Percentiles rank a stretch among this genome's conserved stretches.
These are phyloP conservation scores for Macrophya alboannulata DNA, from an alignment of 2,888 invertebrate species.

Conservation along the genomic window DNA sequence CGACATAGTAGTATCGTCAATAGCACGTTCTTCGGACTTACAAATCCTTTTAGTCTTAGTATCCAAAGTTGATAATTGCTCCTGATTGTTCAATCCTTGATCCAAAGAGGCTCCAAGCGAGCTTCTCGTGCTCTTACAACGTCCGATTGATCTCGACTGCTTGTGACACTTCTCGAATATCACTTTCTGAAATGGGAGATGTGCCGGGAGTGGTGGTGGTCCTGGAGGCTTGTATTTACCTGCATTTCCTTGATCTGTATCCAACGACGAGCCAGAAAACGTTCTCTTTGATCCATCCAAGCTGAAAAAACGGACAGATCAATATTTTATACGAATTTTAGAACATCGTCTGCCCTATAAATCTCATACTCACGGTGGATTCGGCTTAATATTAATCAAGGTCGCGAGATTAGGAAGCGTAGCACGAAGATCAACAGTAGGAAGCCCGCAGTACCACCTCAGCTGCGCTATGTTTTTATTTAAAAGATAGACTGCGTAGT, in stretches of 20 bases:
- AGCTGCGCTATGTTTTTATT: slow-evolving; percentile 98
- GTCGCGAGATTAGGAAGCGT: slow-evolving; percentile 89
- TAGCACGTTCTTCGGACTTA: slow-evolving; percentile 78
- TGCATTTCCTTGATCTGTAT: slow-evolving; percentile 72
- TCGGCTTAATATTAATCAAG: slow-evolving; percentile 81
- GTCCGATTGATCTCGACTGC: slow-evolving; percentile 73
- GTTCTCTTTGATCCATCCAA: slow-evolving; percentile 77
- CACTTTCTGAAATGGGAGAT: slow-evolving; percentile 74
- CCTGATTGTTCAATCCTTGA: slow-evolving; percentile 76
- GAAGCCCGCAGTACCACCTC: slow-evolving; percentile 88
- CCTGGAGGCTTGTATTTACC: slow-evolving; percentile 70
- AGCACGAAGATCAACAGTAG: slow-evolving; percentile 88
- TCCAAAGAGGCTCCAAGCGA: slow-evolving; percentile 77
- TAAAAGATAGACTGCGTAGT: slow-evolving; percentile 94
- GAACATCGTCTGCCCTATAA: slow-evolving; percentile 14
- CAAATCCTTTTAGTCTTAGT: slow-evolving; percentile 76
- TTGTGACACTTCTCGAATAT: slow-evolving; percentile 75
- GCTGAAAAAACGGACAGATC: slow-evolving; percentile 65
- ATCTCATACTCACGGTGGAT: slow-evolving; percentile 70
- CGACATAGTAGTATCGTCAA: slow-evolving; percentile 73
- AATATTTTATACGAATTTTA: background rate
- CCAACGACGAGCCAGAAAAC: slow-evolving; percentile 78
- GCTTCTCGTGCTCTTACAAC: slow-evolving; percentile 72
- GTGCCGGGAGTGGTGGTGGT: slow-evolving; percentile 72
- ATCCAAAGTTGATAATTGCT: slow-evolving; percentile 68